phyloP scores from a whole-genome alignment of 2,113 vertebrate species.

The Tricholaema leucomelas region DNA sequence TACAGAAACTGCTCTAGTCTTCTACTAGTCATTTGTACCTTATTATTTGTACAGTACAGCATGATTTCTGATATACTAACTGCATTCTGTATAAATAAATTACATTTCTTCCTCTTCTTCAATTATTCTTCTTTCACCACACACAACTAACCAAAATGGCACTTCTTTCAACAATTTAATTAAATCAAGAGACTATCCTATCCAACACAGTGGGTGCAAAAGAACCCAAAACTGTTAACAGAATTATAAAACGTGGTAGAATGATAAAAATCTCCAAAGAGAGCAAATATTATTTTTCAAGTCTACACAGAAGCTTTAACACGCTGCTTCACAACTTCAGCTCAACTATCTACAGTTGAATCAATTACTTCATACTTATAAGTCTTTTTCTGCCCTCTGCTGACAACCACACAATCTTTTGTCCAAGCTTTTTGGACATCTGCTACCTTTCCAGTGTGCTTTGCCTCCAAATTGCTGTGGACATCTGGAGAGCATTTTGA shows the following conservation, averaged over 20 bases:
- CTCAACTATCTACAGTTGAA: not conserved
- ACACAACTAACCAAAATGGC: not conserved
- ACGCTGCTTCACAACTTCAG: not conserved
- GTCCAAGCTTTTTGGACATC: not conserved
- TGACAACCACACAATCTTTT: not conserved
- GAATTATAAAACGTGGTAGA: not conserved
- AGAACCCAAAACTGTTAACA: not conserved
- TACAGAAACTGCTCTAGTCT: not conserved
- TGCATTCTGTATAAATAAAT: not conserved
- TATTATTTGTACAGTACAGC: not conserved
- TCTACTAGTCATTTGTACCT: not conserved
- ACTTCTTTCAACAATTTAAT: not conserved
- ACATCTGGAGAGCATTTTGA: not conserved
- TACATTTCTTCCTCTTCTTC: not conserved
- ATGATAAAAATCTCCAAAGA: not conserved
- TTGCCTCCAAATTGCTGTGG: not conserved
- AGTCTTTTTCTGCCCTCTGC: conserved; percentile 50
- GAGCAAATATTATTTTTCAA: not conserved
- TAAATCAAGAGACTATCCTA: not conserved
- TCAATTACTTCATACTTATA: not conserved
- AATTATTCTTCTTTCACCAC: not conserved
- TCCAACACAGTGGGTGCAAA: not conserved
- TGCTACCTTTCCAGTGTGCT: not conserved
- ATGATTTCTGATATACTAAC: not conserved
- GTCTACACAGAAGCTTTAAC: not conserved